Percentiles rank a stretch among this genome's conserved stretches.
Evolutionary conservation across 2,888 invertebrate species (phyloP).

Genomic region (Spatulosminthurus flaviceps): DNA sequence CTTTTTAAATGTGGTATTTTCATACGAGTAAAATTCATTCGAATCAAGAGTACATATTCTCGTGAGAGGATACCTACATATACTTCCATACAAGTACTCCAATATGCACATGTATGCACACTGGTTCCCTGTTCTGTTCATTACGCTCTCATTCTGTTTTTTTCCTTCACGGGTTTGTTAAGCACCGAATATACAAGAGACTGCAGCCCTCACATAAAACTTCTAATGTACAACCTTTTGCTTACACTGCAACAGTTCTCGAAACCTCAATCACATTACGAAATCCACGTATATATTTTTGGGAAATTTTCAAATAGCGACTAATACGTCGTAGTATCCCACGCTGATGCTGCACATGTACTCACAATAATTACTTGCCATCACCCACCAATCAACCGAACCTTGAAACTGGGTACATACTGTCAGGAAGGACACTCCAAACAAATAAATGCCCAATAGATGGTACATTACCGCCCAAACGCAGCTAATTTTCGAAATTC

Average conservation of each 20-base stretch:
- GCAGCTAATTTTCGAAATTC: too few relatives aligned
- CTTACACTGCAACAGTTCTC: background rate
- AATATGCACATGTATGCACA: background rate
- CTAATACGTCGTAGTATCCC: conserved; percentile 12
- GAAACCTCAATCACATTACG: background rate
- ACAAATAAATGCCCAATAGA: too few relatives aligned
- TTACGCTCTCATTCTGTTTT: conserved; percentile 18
- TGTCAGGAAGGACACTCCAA: too few relatives aligned
- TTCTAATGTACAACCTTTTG: background rate
- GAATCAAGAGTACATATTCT: background rate
- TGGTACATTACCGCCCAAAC: too few relatives aligned
- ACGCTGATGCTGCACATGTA: background rate
- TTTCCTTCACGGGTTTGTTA: conserved; percentile 19
- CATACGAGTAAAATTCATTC: background rate
- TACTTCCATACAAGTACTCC: background rate
- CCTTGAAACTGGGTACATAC: too few relatives aligned
- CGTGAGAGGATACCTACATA: background rate
- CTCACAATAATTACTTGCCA: background rate
- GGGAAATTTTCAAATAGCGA: background rate
- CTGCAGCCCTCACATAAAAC: too few relatives aligned
- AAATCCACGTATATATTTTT: background rate
- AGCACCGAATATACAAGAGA: background rate
- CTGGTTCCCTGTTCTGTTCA: background rate
- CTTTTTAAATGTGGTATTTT: background rate
- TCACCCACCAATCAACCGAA: background rate